Base-by-base conservation (phyloP, 2,888 invertebrate genomes). In the Hesperia comma region DNA sequence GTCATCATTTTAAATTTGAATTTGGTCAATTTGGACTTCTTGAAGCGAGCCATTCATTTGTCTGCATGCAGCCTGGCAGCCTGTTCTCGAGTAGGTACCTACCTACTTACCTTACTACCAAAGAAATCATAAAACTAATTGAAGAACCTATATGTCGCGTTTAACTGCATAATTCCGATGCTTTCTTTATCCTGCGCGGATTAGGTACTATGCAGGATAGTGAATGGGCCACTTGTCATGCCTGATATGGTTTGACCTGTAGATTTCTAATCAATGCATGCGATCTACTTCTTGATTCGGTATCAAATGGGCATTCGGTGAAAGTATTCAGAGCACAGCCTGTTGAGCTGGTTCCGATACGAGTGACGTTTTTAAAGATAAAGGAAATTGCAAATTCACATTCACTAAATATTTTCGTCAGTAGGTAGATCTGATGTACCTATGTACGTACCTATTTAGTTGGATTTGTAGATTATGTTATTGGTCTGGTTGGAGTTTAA, bases 321-420 rank as follows among this genome's bases (percentile, higher is more conserved):
- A 82, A 82, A 83, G 85, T 80, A 70, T 70, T 71, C 79, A 69
- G 76, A 70, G 69, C 77, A 71, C 64, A 79, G 71, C 80, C 78
- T 19, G 49, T 32, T 53, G 53, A 26, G 53, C 53, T 78, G 79
- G 79, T 82, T 81, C 69, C 77, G 70, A 76, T 79, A 33, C 53
- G 37, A 37, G 21, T 73, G 74, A 70, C 76, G 73, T 79, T 77
- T 79, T 79, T 70, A 76, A 74, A 74, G 60, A 73, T 46, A 63
- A 56, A 21, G 14, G 19, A 17, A 63, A 37, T 63, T 43, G 43
- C 46, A 46, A 46, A 46, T 46, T 46, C 19, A n/a, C 14, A 37
- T n/a, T 8, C 17, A 32, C 8, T 54, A 19, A 3, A 54, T 17
- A 5, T 41, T 15, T 54, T n/a, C 5, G 21, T n/a, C 5, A n/a